Evolutionary conservation across 2,113 vertebrate species (phyloP).

Genomic region (Ornithorhynchus anatinus): DNA sequence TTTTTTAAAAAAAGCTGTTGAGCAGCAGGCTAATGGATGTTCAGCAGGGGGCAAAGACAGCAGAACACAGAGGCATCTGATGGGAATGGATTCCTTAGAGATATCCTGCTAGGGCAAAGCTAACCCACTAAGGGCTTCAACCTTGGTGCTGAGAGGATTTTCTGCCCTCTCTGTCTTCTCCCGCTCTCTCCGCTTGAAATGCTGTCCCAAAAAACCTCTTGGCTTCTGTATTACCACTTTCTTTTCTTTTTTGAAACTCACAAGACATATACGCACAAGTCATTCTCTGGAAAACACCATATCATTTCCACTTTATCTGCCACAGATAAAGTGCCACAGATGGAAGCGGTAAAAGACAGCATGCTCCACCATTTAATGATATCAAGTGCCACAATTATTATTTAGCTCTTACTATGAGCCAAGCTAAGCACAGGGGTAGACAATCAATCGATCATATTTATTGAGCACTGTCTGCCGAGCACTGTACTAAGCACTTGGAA

Average conservation of each 20-base stretch:
- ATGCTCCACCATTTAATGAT: background rate
- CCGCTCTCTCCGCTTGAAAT: conserved; percentile 62
- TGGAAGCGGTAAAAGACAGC: background rate
- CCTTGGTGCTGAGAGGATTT: conserved; percentile 51
- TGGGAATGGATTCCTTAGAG: conserved; percentile 72
- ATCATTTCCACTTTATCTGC: background rate
- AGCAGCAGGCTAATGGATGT: conserved; percentile 79
- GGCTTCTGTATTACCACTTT: conserved; percentile 37
- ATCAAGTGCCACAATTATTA: background rate
- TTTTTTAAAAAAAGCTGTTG: conserved; percentile 57
- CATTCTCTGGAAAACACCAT: background rate
- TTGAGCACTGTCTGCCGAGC: no score
- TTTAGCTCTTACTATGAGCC: background rate
- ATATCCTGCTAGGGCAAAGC: conserved; percentile 69
- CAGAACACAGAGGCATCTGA: conserved; percentile 67
- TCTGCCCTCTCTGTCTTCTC: conserved; percentile 53
- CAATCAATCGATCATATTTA: background rate
- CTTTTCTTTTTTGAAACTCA: background rate
- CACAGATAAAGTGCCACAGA: background rate
- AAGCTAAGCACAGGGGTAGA: background rate
- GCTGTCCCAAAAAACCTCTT: conserved; percentile 60
- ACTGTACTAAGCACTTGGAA: no score
- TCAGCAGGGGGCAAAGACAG: conserved; percentile 71
- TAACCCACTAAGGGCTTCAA: conserved; percentile 66
- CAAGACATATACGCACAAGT: background rate